Conservation (phyloP, 1,140 invertebrate genomes). For the Dreissena polymorpha region DNA sequence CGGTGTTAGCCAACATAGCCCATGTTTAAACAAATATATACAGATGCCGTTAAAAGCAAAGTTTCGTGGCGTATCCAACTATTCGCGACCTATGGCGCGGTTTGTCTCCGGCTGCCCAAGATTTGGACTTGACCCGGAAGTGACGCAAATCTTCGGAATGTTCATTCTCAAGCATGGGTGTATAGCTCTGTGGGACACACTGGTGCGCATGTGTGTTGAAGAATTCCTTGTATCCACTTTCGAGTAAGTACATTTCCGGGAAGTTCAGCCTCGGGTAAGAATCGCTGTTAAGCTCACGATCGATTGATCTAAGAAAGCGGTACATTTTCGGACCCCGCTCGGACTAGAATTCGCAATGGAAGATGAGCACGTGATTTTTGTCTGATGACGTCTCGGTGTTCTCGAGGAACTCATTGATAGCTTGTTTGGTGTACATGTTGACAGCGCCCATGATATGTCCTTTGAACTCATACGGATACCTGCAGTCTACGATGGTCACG, state of each 20-base stretch:
- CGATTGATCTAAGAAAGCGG: conserved; percentile 90
- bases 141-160: no score
- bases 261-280: conserved; percentile 93
- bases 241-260: conserved; percentile 96
- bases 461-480: conserved; percentile 98
- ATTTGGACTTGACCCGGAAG: no score
- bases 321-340: conserved; percentile 49
- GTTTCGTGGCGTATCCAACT: no score
- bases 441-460: conserved; percentile 91
- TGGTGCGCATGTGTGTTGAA: conserved; percentile 82
- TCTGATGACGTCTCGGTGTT: conserved; percentile 62
- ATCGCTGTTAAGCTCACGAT: conserved; percentile 89
- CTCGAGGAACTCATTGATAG: conserved; percentile 85
- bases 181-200: no score
- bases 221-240: conserved; percentile 96
- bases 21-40: no score
- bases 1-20: no score
- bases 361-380: conserved; percentile 40
- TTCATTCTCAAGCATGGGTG: no score
- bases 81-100: no score
- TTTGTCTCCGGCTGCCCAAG: no score
- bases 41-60: no score
- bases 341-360: conserved; percentile 50
- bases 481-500: conserved; percentile 65
- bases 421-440: conserved; percentile 90